These are phyloP conservation scores for Magallana ariakensis DNA, from an alignment of 1,140 invertebrate genomes.

Conservation along the genomic window DNA sequence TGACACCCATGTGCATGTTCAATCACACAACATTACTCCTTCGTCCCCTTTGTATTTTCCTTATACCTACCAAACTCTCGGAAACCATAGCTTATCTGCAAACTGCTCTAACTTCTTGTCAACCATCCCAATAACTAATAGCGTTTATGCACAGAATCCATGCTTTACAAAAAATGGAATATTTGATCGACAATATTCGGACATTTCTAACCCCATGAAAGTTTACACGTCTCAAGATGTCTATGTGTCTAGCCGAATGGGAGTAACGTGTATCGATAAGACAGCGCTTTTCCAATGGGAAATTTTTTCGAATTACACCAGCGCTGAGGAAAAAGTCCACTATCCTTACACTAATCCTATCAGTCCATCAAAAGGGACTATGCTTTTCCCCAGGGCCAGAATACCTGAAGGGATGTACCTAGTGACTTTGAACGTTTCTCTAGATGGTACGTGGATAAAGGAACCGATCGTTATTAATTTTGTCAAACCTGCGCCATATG, in stretches of 20 bases:
- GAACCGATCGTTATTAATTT: conserved; percentile 49
- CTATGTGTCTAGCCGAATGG: conserved; percentile 51
- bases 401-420: conserved; percentile 25
- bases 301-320: conserved; percentile 23
- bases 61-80: conserved; percentile 46
- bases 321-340: background rate
- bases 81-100: conserved; percentile 40
- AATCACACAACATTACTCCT: conserved; percentile 44
- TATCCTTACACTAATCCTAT: background rate
- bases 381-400: conserved; percentile 32
- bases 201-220: conserved; percentile 49
- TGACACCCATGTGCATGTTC: background rate
- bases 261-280: conserved; percentile 42
- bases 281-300: conserved; percentile 39
- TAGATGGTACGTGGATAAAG: conserved; percentile 47
- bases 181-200: conserved; percentile 52
- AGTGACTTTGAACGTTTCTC: conserved; percentile 50
- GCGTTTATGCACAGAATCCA: conserved; percentile 44
- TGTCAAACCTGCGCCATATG: conserved; percentile 42
- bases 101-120: conserved; percentile 47
- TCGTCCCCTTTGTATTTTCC: conserved; percentile 23
- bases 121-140: conserved; percentile 11
- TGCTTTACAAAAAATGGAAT: conserved; percentile 53
- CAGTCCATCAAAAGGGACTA: conserved; percentile 28
- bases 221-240: conserved; percentile 47